Percentiles rank a stretch among this genome's conserved stretches.
Conservation (phyloP, 2,797 vertebrate genomes). For the Microctenopoma steveboyesi region DNA sequence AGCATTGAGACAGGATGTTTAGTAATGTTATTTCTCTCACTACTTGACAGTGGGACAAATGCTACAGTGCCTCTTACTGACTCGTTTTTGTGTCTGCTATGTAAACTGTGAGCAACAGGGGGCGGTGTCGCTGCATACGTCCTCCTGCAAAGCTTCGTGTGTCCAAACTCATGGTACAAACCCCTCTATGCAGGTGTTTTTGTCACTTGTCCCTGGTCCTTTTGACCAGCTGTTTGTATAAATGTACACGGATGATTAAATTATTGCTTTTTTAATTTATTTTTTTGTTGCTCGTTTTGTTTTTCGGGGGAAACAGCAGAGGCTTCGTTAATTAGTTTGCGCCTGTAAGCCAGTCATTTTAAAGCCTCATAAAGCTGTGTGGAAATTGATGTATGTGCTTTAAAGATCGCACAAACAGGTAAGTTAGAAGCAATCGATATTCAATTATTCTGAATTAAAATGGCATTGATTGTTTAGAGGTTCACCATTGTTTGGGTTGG, state of each 20-base stretch:
- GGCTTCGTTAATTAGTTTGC: conserved; percentile 23
- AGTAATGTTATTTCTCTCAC: background rate
- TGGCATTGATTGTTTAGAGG: conserved; percentile 26
- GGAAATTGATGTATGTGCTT: conserved; percentile 12
- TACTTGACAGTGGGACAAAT: conserved; percentile 10
- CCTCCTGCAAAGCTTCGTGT: conserved; percentile 21
- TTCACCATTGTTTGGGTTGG: conserved; percentile 18
- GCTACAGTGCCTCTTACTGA: conserved; percentile 48
- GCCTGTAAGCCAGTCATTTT: background rate
- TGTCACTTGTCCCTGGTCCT: conserved; percentile 28
- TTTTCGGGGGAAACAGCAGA: conserved; percentile 40
- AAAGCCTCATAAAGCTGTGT: conserved; percentile 7
- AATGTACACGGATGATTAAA: conserved; percentile 79
- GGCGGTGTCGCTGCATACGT: conserved; percentile 50
- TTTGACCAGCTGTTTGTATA: conserved; percentile 66
- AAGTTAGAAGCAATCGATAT: conserved; percentile 48
- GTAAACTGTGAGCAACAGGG: conserved; percentile 69
- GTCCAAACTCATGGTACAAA: conserved; percentile 76
- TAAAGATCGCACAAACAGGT: conserved; percentile 19
- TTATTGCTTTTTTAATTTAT: conserved; percentile 74
- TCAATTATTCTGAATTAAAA: conserved; percentile 46
- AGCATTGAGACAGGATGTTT: conserved; percentile 20
- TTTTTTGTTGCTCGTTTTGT: conserved; percentile 9
- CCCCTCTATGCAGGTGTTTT: conserved; percentile 47
- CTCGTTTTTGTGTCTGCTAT: conserved; percentile 34